Percentiles rank a stretch among this genome's conserved stretches.
phyloP scores from a whole-genome alignment of 2,888 invertebrate species.

The Lasioglossum calceatum region DNA sequence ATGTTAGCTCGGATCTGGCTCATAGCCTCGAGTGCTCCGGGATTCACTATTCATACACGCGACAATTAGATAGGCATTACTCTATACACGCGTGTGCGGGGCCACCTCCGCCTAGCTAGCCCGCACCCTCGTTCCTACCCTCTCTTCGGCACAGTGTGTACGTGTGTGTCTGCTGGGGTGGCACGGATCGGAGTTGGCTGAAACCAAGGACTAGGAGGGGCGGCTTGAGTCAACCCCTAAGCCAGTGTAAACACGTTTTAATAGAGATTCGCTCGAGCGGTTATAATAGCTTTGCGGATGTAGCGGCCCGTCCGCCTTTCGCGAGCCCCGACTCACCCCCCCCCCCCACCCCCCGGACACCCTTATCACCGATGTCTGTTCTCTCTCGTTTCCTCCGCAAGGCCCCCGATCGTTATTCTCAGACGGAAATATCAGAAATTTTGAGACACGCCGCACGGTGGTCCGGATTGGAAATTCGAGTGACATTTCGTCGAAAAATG shows the following conservation, averaged over 20 bases:
- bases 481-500: too few species aligned
- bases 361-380: constrained; percentile 48
- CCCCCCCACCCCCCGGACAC: constrained; percentile 8
- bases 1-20: constrained; percentile 82
- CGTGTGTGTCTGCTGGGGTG: constrained; percentile 66
- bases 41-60: constrained; percentile 85
- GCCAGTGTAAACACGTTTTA: constrained; percentile 85
- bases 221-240: constrained; percentile 84
- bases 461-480: too few species aligned
- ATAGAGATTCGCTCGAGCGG: constrained; percentile 85
- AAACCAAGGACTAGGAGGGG: constrained; percentile 78
- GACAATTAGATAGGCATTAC: constrained; percentile 85
- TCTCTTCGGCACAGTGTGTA: constrained; percentile 27
- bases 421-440: constrained; percentile 59
- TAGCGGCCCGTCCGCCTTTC: constrained; percentile 77
- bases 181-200: constrained; percentile 76
- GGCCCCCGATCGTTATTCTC: constrained; percentile 56
- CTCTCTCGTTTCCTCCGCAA: constrained; percentile 19
- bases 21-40: constrained; percentile 84
- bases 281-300: constrained; percentile 84
- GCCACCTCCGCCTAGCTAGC: constrained; percentile 4
- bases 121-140: not conserved
- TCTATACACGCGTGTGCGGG: constrained; percentile 61
- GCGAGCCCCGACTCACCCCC: constrained; percentile 46
- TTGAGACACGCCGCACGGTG: not conserved